These are phyloP conservation scores for Melanotaenia duboulayi DNA, from an alignment of 2,113 vertebrate species.

Conservation along the genomic window DNA sequence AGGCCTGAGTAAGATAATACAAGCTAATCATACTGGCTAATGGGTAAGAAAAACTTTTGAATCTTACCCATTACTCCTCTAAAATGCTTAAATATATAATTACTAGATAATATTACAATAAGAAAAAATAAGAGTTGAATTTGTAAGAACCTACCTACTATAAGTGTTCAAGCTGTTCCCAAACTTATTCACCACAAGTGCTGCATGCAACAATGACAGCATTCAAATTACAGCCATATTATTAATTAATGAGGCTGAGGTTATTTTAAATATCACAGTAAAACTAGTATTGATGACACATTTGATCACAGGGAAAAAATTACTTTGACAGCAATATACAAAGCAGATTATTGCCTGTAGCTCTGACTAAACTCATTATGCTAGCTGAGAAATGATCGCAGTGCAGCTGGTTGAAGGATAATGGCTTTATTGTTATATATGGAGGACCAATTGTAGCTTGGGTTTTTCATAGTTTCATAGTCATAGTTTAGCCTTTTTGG, in stretches of 20 bases:
- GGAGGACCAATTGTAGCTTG: background rate
- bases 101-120: constrained; percentile 36
- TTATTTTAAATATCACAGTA: constrained; percentile 29
- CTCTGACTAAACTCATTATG: constrained; percentile 28
- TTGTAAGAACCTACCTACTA: constrained; percentile 51
- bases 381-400: constrained; percentile 1
- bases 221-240: constrained; percentile 18
- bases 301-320: background rate
- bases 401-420: background rate
- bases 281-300: constrained; percentile 49
- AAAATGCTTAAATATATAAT: background rate
- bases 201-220: constrained; percentile 19
- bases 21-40: too few relatives aligned
- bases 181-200: constrained; percentile 30
- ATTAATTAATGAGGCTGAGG: constrained; percentile 34
- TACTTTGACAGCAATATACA: background rate
- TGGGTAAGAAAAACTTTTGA: background rate
- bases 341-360: background rate
- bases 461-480: too few relatives aligned
- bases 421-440: background rate
- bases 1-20: background rate
- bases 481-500: too few relatives aligned
- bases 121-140: constrained; percentile 46
- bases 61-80: constrained; percentile 1
- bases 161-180: constrained; percentile 45